A percentile compares a stretch with the other conserved stretches of the same genome.
Conservation (phyloP, 64 coral and sea anemone species). For the Astreopora myriophthalma region DNA sequence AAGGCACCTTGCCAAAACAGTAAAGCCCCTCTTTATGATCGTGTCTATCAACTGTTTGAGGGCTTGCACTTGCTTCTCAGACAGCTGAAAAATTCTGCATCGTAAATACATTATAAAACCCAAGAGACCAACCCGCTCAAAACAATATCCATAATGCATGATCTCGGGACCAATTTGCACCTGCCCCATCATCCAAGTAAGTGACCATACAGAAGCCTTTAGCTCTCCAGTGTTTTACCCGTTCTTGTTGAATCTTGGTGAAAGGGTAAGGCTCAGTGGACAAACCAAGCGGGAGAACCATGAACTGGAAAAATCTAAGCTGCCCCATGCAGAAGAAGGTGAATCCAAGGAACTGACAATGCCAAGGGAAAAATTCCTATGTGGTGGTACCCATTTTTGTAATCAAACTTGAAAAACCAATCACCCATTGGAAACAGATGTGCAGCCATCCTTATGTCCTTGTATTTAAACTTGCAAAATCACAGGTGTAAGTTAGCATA, state of each 20-base stretch:
- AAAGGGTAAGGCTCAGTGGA: slow-evolving; percentile 34
- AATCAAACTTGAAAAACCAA: slow-evolving; percentile 57
- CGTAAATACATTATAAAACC: too few relatives aligned
- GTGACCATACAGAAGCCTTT: slow-evolving; percentile 52
- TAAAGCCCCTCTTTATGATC: too few relatives aligned
- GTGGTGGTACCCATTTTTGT: slow-evolving; percentile 63
- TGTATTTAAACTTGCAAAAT: slow-evolving; percentile 57
- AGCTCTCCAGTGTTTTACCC: slow-evolving; percentile 54
- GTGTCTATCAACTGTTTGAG: too few relatives aligned
- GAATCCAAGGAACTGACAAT: slow-evolving; percentile 44
- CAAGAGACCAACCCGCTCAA: slow-evolving; percentile 52
- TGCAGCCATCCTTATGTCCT: slow-evolving; percentile 47
- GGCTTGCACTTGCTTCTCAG: too few relatives aligned
- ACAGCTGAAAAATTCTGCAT: too few relatives aligned
- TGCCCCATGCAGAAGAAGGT: neutral
- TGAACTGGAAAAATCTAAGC: slow-evolving; percentile 48
- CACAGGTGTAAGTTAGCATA: slow-evolving; percentile 60
- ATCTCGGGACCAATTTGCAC: neutral
- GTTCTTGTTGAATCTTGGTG: slow-evolving; percentile 44
- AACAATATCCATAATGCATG: neutral
- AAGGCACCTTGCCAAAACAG: too few relatives aligned
- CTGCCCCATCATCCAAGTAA: slow-evolving; percentile 59
- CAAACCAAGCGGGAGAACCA: slow-evolving; percentile 31
- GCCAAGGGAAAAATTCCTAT: slow-evolving; percentile 40
- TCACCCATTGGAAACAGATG: slow-evolving; percentile 26